These are phyloP conservation scores for Anolis apletophallus DNA, from an alignment of 2,797 vertebrate species.

Conservation along the genomic window DNA sequence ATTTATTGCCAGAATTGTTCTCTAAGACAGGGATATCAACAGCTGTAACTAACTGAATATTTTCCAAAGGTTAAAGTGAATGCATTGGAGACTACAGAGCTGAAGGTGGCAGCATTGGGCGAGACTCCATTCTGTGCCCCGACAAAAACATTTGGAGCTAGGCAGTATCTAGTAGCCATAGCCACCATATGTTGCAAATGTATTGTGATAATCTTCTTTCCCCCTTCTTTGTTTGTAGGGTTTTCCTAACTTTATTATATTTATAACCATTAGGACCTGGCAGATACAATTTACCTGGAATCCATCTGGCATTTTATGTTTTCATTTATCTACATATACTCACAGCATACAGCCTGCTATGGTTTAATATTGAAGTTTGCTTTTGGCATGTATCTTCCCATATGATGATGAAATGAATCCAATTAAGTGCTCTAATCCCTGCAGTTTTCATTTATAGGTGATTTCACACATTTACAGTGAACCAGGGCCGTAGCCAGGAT, in stretches of 20 bases:
- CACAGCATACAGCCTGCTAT: constrained; percentile 26
- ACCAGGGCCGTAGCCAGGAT: too few relatives aligned
- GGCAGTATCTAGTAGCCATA: background rate
- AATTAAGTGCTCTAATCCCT: constrained; percentile 23
- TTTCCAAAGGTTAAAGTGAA: background rate
- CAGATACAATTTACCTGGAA: constrained; percentile 48
- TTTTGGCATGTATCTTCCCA: background rate
- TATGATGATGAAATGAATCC: constrained; percentile 34
- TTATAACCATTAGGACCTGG: constrained; percentile 55
- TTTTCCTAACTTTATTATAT: constrained; percentile 54
- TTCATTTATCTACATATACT: constrained; percentile 53
- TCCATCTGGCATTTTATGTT: constrained; percentile 52
- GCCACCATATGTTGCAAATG: constrained; percentile 31
- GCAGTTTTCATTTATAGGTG: background rate
- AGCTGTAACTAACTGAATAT: fast-evolving
- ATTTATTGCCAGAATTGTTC: background rate
- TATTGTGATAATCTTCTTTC: constrained; percentile 46
- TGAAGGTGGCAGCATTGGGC: constrained; percentile 84
- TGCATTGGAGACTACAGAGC: constrained; percentile 55
- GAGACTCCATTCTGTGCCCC: constrained; percentile 53
- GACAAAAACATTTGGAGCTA: background rate
- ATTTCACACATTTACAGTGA: background rate
- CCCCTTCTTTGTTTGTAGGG: constrained; percentile 55
- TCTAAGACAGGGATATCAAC: background rate
- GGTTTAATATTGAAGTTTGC: constrained; percentile 32